phyloP scores from a whole-genome alignment of 2,113 vertebrate species.

The Polypterus bichir region DNA sequence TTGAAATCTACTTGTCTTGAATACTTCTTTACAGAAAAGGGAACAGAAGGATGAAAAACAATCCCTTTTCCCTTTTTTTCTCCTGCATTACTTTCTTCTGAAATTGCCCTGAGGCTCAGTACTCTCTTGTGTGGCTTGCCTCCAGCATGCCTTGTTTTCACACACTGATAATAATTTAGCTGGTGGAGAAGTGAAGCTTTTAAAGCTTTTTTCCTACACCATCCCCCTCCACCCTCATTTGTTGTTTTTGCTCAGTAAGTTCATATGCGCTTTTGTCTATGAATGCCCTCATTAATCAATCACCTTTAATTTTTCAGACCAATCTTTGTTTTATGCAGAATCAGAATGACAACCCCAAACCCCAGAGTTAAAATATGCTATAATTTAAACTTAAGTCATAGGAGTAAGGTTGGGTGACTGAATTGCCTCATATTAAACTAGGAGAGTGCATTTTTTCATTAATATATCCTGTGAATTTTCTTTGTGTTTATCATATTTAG shows the following conservation, averaged over 20 bases:
- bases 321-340: not conserved
- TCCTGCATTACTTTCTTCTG: constrained; percentile 46
- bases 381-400: not conserved
- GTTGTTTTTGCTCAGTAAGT: constrained; percentile 18
- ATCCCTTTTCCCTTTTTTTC: constrained; percentile 39
- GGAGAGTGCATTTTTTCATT: too few relatives aligned
- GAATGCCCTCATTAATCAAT: constrained; percentile 19
- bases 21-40: not conserved
- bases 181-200: constrained; percentile 43
- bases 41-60: constrained; percentile 32
- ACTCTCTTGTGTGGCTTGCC: constrained; percentile 57
- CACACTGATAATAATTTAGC: constrained; percentile 48
- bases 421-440: too few relatives aligned
- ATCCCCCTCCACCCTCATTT: not conserved
- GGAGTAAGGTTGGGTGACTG: too few relatives aligned
- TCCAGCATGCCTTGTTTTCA: constrained; percentile 46
- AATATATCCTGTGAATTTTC: too few relatives aligned
- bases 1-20: too few relatives aligned
- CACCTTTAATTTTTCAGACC: constrained; percentile 6
- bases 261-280: constrained; percentile 1
- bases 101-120: constrained; percentile 48
- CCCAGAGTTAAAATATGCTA: not conserved
- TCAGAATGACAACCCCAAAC: not conserved
- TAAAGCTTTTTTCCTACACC: constrained; percentile 37
- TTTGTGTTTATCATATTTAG: too few relatives aligned